phyloP scores from a whole-genome alignment of 2,113 vertebrate genomes.

The Lampris megalopsis region DNA sequence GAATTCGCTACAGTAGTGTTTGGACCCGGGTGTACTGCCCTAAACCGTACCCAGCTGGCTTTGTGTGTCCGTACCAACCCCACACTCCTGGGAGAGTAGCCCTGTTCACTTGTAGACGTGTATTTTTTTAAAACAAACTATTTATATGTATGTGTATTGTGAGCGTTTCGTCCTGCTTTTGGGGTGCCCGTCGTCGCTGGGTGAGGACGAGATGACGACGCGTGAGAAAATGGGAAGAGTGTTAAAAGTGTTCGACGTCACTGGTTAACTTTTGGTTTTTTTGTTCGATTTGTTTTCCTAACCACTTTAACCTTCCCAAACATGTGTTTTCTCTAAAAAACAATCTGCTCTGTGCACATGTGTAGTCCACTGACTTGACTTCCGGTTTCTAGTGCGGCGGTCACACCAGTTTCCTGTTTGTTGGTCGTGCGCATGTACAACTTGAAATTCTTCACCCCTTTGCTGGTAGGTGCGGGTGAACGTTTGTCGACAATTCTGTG shows the following conservation, averaged over 20 bases:
- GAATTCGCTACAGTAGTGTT: background rate
- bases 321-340: too few relatives aligned
- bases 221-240: background rate
- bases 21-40: constrained; percentile 25
- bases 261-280: background rate
- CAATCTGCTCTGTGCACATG: too few relatives aligned
- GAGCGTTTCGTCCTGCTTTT: background rate
- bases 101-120: constrained; percentile 61
- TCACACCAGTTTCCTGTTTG: too few relatives aligned
- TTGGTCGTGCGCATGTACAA: too few relatives aligned
- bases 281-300: background rate
- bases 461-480: too few relatives aligned
- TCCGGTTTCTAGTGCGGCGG: too few relatives aligned
- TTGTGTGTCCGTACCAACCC: constrained; percentile 25
- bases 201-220: background rate
- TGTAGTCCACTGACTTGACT: too few relatives aligned
- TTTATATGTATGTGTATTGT: constrained; percentile 44
- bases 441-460: too few relatives aligned
- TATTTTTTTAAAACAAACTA: constrained; percentile 54
- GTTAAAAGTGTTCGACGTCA: too few relatives aligned
- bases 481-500: too few relatives aligned
- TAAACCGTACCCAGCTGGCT: constrained; percentile 8
- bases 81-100: constrained; percentile 9
- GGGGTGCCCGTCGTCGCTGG: constrained; percentile 5
- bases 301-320: too few relatives aligned